Percentiles rank a stretch among this genome's conserved stretches.
phyloP scores from a whole-genome alignment of 2,113 vertebrate genomes.

The Myiozetetes cayanensis region DNA sequence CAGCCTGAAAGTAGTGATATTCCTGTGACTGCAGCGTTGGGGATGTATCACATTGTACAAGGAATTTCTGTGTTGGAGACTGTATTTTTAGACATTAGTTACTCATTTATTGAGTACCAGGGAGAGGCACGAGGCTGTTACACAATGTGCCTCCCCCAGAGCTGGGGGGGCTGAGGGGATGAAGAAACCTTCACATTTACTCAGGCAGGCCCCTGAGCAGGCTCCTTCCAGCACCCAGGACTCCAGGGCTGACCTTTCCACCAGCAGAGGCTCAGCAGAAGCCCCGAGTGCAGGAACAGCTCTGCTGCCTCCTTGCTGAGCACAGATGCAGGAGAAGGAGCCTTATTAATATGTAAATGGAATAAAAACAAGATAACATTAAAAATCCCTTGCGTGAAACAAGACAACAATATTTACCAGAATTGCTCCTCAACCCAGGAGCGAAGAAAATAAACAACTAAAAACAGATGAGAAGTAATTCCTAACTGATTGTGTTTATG shows the following conservation, averaged over 20 bases:
- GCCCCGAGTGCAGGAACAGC: background rate
- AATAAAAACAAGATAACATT: background rate
- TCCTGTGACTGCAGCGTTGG: background rate
- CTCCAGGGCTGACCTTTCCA: slow-evolving; percentile 14
- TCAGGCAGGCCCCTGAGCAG: background rate
- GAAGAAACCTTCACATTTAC: background rate
- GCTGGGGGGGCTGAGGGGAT: background rate
- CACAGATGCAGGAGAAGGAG: background rate
- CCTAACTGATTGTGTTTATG: background rate
- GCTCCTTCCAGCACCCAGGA: background rate
- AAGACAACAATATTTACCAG: background rate
- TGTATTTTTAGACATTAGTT: background rate
- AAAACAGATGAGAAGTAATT: background rate
- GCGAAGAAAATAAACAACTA: background rate
- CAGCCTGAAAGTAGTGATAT: background rate
- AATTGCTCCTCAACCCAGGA: background rate
- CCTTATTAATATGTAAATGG: background rate
- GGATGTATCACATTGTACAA: background rate
- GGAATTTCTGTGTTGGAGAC: background rate
- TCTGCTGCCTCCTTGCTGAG: background rate
- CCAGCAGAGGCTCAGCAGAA: slow-evolving; percentile 32
- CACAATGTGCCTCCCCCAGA: background rate
- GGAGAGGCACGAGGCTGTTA: background rate
- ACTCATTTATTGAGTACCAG: background rate
- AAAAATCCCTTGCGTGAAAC: background rate